Conservation (phyloP, 2,888 invertebrate genomes). For the Chymomyza fuscimana region DNA sequence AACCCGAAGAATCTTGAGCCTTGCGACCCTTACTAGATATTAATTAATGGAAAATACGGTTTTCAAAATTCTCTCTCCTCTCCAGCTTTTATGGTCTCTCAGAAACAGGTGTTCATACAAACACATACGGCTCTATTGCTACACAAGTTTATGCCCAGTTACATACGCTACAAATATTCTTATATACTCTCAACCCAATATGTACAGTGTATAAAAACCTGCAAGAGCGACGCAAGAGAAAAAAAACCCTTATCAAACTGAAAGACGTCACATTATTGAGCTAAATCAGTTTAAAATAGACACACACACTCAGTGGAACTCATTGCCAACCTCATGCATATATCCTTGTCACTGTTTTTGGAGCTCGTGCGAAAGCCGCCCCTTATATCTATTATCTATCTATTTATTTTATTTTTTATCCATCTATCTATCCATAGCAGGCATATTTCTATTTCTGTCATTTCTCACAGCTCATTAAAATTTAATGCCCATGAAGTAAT, state of each 20-base stretch:
- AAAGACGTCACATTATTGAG: background rate
- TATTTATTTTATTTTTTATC: background rate
- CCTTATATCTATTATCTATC: background rate
- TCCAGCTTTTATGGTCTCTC: too few species aligned
- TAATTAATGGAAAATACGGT: too few species aligned
- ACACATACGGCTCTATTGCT: too few species aligned
- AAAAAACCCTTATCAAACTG: background rate
- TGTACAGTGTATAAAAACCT: too few species aligned
- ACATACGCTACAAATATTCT: too few species aligned
- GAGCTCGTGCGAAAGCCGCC: background rate
- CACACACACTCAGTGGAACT: background rate
- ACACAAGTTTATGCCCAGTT: too few species aligned
- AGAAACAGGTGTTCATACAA: too few species aligned
- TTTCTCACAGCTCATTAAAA: slow-evolving; percentile 16
- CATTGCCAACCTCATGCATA: background rate
- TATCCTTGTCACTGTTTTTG: background rate
- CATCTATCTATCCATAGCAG: slow-evolving; percentile 3
- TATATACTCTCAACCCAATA: too few species aligned
- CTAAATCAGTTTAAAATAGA: background rate
- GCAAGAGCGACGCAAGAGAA: too few species aligned
- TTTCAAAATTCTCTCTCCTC: too few species aligned
- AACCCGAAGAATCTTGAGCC: too few species aligned
- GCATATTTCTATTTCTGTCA: background rate
- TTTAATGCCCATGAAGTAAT: slow-evolving; percentile 6
- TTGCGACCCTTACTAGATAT: too few species aligned